These are phyloP conservation scores for Melanotaenia trifasciata DNA, from an alignment of 2,797 vertebrate species.

Conservation along the genomic window DNA sequence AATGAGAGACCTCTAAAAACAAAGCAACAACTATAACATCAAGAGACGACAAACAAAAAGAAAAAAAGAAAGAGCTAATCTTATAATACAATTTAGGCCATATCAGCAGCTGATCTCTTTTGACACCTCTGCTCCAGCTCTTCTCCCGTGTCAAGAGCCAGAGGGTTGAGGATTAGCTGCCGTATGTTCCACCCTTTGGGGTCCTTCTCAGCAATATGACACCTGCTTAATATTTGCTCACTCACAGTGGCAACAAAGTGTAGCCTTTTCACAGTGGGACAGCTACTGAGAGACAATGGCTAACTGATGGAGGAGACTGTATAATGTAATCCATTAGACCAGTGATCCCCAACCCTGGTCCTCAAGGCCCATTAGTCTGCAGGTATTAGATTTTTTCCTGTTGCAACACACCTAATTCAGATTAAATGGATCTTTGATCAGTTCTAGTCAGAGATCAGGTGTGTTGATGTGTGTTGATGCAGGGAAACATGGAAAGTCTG, in stretches of 20 bases:
- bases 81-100: constrained; percentile 48
- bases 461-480: too few species aligned
- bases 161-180: constrained; percentile 51
- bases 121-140: constrained; percentile 53
- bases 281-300: constrained; percentile 21
- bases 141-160: constrained; percentile 36
- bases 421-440: too few species aligned
- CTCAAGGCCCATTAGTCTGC: too few species aligned
- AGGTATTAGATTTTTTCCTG: too few species aligned
- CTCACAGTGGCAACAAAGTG: background rate
- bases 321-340: constrained; percentile 14
- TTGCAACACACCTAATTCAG: too few species aligned
- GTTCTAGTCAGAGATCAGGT: too few species aligned
- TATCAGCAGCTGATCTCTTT: constrained; percentile 60
- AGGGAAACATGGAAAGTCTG: too few species aligned
- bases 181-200: constrained; percentile 53
- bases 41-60: too few species aligned
- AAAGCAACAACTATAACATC: too few species aligned
- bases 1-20: constrained; percentile 21
- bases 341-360: too few species aligned
- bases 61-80: constrained; percentile 8
- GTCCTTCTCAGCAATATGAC: constrained; percentile 49
- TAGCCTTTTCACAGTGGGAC: constrained; percentile 55
- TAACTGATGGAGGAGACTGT: constrained; percentile 16
- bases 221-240: constrained; percentile 60